Percentiles rank a stretch among this genome's conserved stretches.
Conservation (phyloP, 2,113 vertebrate genomes). For the Narcine bancroftii region DNA sequence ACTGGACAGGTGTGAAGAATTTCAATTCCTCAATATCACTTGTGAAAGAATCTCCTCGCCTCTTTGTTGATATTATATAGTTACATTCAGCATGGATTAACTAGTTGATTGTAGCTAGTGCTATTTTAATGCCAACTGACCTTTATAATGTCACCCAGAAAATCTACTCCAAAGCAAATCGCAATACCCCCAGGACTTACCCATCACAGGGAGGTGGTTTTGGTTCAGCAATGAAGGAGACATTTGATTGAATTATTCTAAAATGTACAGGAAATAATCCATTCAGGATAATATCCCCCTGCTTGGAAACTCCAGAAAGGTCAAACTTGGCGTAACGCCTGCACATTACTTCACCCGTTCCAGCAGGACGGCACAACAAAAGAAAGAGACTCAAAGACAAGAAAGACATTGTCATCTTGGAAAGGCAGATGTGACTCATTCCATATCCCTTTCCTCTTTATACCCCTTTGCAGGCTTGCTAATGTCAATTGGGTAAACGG, state of each 20-base stretch:
- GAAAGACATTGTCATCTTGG: background rate
- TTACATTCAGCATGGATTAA: background rate
- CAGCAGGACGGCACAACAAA: background rate
- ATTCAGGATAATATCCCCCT: background rate
- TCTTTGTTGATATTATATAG: background rate
- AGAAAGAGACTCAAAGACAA: background rate
- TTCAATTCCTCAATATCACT: background rate
- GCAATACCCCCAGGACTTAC: background rate
- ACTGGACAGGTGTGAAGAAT: background rate
- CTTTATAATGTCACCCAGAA: background rate
- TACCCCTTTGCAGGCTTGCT: background rate
- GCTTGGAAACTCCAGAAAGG: conserved; percentile 1
- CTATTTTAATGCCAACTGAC: background rate
- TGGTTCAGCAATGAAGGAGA: background rate
- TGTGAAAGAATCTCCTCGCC: background rate
- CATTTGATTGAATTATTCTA: background rate
- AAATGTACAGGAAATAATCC: conserved; percentile 34
- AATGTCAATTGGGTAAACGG: background rate
- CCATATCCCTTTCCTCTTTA: background rate
- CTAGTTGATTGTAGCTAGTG: background rate
- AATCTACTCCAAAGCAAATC: background rate
- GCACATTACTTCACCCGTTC: background rate
- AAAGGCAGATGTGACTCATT: background rate
- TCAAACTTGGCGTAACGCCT: background rate
- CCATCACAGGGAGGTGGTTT: background rate